phyloP scores from a whole-genome alignment of 1,140 invertebrate genomes.

The Drosophila nasuta region DNA sequence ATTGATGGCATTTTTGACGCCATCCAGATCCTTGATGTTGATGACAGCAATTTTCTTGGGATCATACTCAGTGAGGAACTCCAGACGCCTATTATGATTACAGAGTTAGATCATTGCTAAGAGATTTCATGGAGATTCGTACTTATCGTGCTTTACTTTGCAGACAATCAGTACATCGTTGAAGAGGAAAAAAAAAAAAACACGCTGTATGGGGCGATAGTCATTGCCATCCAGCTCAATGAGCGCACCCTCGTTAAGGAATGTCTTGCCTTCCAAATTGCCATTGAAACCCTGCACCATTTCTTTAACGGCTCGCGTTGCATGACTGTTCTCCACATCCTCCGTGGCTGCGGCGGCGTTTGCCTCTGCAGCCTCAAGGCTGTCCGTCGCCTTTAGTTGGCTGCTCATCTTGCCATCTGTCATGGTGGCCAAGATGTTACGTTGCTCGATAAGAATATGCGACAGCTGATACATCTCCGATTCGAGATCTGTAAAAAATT shows the following conservation, averaged over 20 bases:
- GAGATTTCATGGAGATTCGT: conserved; percentile 81
- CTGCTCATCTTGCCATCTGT: conserved; percentile 87
- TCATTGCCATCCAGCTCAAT: conserved; percentile 95
- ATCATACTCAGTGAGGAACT: conserved; percentile 96
- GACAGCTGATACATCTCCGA: conserved; percentile 99
- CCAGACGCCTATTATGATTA: conserved; percentile 89
- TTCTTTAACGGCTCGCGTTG: conserved; percentile 86
- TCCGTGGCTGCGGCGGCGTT: conserved; percentile 57
- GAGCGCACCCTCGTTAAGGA: conserved; percentile 95
- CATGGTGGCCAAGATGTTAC: conserved; percentile 90
- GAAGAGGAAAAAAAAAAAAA: conserved; percentile 97
- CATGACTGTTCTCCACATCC: conserved; percentile 87
- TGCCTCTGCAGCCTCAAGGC: conserved; percentile 85
- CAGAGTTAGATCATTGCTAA: neutral
- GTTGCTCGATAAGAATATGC: conserved; percentile 97
- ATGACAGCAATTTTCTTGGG: conserved; percentile 96
- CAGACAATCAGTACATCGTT: conserved; percentile 94
- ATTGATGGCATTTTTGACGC: conserved; percentile 96
- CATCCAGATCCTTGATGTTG: conserved; percentile 96
- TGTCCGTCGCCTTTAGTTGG: conserved; percentile 88
- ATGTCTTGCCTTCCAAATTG: conserved; percentile 90
- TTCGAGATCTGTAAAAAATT: conserved; percentile 91
- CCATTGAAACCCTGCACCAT: conserved; percentile 92
- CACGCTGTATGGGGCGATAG: conserved; percentile 93
- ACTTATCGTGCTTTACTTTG: conserved; percentile 85